Conservation (phyloP, 1,140 invertebrate genomes). For the Meloidogyne hapla region DNA sequence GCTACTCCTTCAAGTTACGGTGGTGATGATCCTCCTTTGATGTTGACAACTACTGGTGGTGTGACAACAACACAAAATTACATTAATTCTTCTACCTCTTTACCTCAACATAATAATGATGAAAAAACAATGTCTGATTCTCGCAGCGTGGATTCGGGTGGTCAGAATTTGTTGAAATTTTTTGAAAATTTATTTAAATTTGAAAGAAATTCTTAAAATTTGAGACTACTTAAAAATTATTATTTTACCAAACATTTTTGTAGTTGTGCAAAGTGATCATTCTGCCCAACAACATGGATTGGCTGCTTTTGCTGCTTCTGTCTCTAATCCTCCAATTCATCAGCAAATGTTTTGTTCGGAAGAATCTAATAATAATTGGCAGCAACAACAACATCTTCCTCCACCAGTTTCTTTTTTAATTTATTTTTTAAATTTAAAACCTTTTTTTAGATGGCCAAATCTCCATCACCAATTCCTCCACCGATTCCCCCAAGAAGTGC, state of each 20-base stretch:
- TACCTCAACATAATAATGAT: slow-evolving; percentile 31
- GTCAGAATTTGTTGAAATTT: slow-evolving; percentile 35
- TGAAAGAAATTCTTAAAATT: background rate
- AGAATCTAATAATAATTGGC: background rate
- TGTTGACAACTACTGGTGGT: slow-evolving; percentile 13
- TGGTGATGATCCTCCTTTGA: slow-evolving; percentile 53
- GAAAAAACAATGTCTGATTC: slow-evolving; percentile 34
- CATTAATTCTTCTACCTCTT: background rate
- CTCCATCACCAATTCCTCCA: slow-evolving; percentile 44
- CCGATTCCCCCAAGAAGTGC: slow-evolving; percentile 55
- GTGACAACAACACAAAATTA: background rate
- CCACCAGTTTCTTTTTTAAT: background rate
- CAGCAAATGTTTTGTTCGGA: slow-evolving; percentile 8
- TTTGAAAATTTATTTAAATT: background rate
- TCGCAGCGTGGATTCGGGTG: slow-evolving; percentile 59
- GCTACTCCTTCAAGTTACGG: slow-evolving; percentile 62
- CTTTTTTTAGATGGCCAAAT: background rate
- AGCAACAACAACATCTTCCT: slow-evolving; percentile 18
- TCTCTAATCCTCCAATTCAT: background rate
- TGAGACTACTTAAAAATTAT: too few species aligned
- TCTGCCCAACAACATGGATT: slow-evolving; percentile 49
- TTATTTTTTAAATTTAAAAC: background rate
- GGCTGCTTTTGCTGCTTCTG: background rate
- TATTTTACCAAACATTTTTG: background rate
- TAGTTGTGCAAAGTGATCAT: slow-evolving; percentile 63